Conservation (phyloP, 64 coral and sea anemone species). For the Hydrozoanthus tunicans region DNA sequence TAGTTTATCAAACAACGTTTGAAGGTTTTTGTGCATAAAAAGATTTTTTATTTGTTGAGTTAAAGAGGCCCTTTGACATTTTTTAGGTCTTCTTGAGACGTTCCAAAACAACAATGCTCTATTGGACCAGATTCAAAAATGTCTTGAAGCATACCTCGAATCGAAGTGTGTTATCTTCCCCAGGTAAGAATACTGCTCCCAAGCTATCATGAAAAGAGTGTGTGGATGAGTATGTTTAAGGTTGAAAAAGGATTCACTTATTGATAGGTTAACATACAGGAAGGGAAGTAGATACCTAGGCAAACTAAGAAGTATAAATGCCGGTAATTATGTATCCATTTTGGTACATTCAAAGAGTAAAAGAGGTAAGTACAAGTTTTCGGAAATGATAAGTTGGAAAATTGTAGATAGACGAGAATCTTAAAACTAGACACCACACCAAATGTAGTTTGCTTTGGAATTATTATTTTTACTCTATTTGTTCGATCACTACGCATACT, state of each 20-base stretch:
- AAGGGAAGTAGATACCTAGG: background rate
- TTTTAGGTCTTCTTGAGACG: constrained; percentile 85
- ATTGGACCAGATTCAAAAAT: constrained; percentile 98
- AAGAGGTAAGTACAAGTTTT: background rate
- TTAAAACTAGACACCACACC: too few relatives aligned
- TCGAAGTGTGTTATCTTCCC: constrained; percentile 99
- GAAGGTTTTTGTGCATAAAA: too few relatives aligned
- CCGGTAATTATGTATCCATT: background rate
- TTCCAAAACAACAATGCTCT: constrained; percentile 99
- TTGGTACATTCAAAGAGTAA: background rate
- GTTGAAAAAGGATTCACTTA: background rate
- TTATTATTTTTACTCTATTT: too few relatives aligned
- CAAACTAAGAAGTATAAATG: background rate
- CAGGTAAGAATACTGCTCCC: constrained; percentile 42
- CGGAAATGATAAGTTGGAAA: too few relatives aligned
- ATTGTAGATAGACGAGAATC: too few relatives aligned
- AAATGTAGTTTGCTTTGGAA: too few relatives aligned
- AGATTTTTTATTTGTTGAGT: too few relatives aligned
- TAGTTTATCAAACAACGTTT: too few relatives aligned
- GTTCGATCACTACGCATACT: too few relatives aligned
- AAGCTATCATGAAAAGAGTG: background rate
- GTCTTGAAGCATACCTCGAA: constrained; percentile 95
- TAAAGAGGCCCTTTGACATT: background rate
- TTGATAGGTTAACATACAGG: background rate
- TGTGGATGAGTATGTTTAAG: background rate